Evolutionary conservation across 1,140 invertebrate genomes (phyloP).

Genomic region (Littorina saxatilis): DNA sequence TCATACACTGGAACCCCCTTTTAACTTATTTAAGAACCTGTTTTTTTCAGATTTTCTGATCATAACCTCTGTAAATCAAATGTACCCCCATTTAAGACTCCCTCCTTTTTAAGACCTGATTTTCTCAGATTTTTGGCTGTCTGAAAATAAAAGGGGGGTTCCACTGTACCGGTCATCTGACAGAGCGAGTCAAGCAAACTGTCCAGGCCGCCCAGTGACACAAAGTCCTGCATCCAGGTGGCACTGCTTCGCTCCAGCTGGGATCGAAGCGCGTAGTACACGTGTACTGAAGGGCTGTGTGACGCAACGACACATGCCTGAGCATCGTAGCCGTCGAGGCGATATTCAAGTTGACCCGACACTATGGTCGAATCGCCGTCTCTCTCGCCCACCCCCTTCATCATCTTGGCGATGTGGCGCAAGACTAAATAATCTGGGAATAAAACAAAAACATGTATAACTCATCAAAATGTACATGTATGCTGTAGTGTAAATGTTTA

Average conservation of each 20-base stretch:
- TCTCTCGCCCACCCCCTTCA: background rate
- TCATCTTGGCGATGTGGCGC: no score
- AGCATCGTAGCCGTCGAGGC: slow-evolving; percentile 45
- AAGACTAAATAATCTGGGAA: background rate
- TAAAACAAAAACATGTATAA: background rate
- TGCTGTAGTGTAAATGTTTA: background rate
- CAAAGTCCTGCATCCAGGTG: slow-evolving; percentile 61
- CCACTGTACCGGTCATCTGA: slow-evolving; percentile 59
- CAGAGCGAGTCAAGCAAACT: slow-evolving; percentile 58
- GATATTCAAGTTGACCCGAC: slow-evolving; percentile 46
- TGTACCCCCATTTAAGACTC: no score
- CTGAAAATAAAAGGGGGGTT: background rate
- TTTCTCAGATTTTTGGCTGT: no score
- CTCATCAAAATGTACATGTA: background rate
- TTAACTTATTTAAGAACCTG: no score
- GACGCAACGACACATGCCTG: slow-evolving; percentile 45
- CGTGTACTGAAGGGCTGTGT: slow-evolving; percentile 53
- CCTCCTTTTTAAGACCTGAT: no score
- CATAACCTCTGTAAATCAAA: no score
- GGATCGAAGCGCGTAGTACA: slow-evolving; percentile 58
- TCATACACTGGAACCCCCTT: no score
- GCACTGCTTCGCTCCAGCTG: slow-evolving; percentile 52
- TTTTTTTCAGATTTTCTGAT: no score
- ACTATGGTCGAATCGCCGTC: slow-evolving; percentile 33
- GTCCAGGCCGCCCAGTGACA: slow-evolving; percentile 58